A percentile compares a stretch with the other conserved stretches of the same genome.
phyloP scores from a whole-genome alignment of 2,113 vertebrate genomes.

The Catharus bicknelli region DNA sequence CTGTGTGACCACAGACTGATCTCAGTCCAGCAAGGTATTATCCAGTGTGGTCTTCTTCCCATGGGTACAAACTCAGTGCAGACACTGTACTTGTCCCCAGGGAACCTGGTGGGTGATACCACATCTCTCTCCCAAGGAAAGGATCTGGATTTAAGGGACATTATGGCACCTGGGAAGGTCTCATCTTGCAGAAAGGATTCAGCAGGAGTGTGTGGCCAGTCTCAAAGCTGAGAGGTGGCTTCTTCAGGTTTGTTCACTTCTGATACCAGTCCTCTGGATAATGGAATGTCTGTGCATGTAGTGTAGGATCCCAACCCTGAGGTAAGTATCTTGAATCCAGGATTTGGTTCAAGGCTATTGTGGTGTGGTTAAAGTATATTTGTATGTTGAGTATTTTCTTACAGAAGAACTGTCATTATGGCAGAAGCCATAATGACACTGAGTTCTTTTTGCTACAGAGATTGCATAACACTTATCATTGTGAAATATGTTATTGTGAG shows the following conservation, averaged over 20 bases:
- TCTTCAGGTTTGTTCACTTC: neutral
- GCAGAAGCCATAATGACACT: neutral
- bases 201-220: accelerated
- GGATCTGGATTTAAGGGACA: neutral
- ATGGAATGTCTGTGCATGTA: neutral
- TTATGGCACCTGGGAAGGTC: neutral
- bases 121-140: neutral
- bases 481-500: neutral
- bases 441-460: neutral
- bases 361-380: neutral
- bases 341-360: neutral
- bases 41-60: neutral
- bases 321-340: neutral
- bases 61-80: neutral
- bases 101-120: neutral
- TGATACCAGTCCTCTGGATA: neutral
- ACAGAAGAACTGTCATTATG: neutral
- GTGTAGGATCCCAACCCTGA: neutral
- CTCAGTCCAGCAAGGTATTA: neutral
- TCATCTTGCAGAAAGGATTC: neutral
- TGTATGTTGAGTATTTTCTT: neutral
- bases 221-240: neutral
- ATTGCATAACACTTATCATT: neutral
- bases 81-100: neutral
- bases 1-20: neutral